Evolutionary conservation across 2,113 vertebrate species (phyloP), one percentile per base, ranked within the genome.

Genomic region (Ophthalmolycus amberensis): DNA sequence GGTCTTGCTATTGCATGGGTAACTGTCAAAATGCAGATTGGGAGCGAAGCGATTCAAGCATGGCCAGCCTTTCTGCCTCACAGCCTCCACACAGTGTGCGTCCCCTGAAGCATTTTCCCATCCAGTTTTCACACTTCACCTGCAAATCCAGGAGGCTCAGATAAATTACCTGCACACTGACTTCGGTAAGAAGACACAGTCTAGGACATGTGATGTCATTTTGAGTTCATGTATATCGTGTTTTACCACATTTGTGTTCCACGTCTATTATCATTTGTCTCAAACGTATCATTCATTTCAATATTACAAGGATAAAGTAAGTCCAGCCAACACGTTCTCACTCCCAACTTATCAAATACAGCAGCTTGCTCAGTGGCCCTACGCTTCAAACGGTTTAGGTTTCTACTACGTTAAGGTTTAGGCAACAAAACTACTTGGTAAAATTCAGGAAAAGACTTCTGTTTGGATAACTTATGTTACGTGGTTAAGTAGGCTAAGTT

Each of bases 21-120:
- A 44, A 73, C 67, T 77, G 83, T 68, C 62, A 77, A 67, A 67
- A 38, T 46, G 50, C 76, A 85, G 75, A 85, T 70, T 77, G 69
- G 66, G 69, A 85, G 50, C 1, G 6, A 72, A 82, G 69, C 58
- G 62, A 62, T 54, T 88, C 52, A 77, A 70, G 72, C 63, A 44
- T 74, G 42, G 56, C 71, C 59, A 56, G 34, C 44, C 56, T 72
- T 18, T 40, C 78, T 63, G 46, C 66, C 68, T 79, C 79, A 71
- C 48, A 66, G 68, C 63, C 60, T 44, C 63, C 34, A 3, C 52
- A 81, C 68, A 25, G 34, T 29, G 27, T 10, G 69, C 5, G 3
- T 16, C 42, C 44, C 10, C 1, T 48, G 56, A 77, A 66, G 54
- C 80, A 83, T 50, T 54, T 27, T 71, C 6, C 44, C 25, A 27